Evolutionary conservation across 1,140 invertebrate species (phyloP).

Genomic region (Lamellibrachia luymesi): DNA sequence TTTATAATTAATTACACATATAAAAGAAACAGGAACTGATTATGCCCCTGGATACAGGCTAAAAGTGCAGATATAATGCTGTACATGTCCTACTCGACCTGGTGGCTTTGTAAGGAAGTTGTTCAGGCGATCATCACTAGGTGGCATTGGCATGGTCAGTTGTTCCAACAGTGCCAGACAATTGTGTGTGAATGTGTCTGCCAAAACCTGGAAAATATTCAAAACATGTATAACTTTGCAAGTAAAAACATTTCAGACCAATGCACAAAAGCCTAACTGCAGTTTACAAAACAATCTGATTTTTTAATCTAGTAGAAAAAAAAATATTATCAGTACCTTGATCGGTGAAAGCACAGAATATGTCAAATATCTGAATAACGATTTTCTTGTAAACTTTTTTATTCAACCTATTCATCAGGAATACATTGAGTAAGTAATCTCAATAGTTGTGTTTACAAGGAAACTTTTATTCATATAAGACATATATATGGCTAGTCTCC

Average conservation of each 20-base stretch:
- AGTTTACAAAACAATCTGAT: neutral
- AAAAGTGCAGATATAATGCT: no score
- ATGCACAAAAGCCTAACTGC: neutral
- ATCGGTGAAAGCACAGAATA: neutral
- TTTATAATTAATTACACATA: no score
- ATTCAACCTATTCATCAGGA: no score
- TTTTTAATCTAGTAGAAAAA: neutral
- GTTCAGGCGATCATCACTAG: slow-evolving; percentile 29
- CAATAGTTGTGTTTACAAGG: no score
- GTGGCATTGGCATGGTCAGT: slow-evolving; percentile 34
- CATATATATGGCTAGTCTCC: no score
- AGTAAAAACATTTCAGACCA: neutral
- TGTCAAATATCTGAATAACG: neutral
- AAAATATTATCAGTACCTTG: neutral
- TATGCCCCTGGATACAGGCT: no score
- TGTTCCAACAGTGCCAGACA: slow-evolving; percentile 36
- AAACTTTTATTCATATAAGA: no score
- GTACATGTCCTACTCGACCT: slow-evolving; percentile 19
- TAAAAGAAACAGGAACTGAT: no score
- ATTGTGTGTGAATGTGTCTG: slow-evolving; percentile 38
- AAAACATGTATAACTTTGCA: neutral
- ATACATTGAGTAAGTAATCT: no score
- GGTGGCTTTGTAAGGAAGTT: slow-evolving; percentile 34
- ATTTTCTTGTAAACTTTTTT: no score
- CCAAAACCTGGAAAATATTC: slow-evolving; percentile 29